Percentiles rank a stretch among this genome's conserved stretches.
Conservation (phyloP, 2,888 invertebrate genomes). For the Microdon myrmicae region DNA sequence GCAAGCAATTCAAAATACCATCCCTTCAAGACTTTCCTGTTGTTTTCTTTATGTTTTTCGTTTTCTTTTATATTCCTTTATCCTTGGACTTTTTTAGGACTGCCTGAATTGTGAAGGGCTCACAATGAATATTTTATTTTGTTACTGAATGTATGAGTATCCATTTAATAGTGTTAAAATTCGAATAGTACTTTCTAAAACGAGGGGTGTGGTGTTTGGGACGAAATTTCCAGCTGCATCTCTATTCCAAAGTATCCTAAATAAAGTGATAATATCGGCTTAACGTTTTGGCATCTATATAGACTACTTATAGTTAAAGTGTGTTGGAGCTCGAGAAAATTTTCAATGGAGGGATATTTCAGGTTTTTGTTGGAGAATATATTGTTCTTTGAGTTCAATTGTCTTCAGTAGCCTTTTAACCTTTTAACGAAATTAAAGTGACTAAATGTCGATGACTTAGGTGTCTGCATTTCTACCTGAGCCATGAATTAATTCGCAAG, state of each 20-base stretch:
- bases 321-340: no score
- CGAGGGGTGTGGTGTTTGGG: slow-evolving; percentile 6
- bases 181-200: no score
- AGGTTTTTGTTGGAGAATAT: slow-evolving; percentile 23
- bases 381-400: no score
- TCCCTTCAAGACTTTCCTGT: slow-evolving; percentile 17
- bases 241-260: slow-evolving; percentile 41
- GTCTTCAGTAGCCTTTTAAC: no score
- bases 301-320: not conserved
- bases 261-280: slow-evolving; percentile 52
- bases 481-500: no score
- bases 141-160: slow-evolving; percentile 40
- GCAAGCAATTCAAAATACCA: slow-evolving; percentile 21
- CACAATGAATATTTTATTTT: slow-evolving; percentile 50
- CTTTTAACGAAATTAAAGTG: no score
- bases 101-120: slow-evolving; percentile 8
- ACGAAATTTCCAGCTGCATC: not conserved
- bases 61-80: slow-evolving; percentile 1
- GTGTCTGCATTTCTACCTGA: no score
- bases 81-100: not conserved
- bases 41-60: not conserved
- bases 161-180: slow-evolving; percentile 42
- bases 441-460: no score
- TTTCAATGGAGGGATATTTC: no score
- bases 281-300: slow-evolving; percentile 41